These are phyloP conservation scores for Calycopis cecrops DNA, from an alignment of 1,140 invertebrate genomes.

Conservation along the genomic window DNA sequence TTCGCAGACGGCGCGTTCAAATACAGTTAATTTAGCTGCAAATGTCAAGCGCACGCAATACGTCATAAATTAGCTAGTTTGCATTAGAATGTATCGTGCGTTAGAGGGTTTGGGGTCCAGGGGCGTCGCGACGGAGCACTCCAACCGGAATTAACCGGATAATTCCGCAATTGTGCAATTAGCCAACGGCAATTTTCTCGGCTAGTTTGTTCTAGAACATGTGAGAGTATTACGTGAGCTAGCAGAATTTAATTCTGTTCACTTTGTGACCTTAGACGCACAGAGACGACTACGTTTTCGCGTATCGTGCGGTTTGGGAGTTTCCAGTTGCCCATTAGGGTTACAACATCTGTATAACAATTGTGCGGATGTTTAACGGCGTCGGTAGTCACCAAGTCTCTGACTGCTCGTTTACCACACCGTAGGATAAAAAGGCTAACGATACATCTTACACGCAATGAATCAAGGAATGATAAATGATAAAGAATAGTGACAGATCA, in stretches of 20 bases:
- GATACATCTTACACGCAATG: too few species aligned
- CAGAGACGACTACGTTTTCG: too few species aligned
- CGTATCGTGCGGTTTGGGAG: too few species aligned
- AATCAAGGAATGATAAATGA: too few species aligned
- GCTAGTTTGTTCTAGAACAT: constrained; percentile 26
- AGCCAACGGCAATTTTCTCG: constrained; percentile 54
- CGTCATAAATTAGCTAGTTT: constrained; percentile 62
- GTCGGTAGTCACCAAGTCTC: too few species aligned
- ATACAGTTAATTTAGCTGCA: constrained; percentile 5
- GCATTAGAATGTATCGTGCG: constrained; percentile 50
- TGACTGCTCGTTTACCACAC: too few species aligned
- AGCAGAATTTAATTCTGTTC: neutral
- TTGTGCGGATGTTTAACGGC: too few species aligned
- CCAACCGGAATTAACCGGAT: constrained; percentile 66
- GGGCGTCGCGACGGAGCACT: constrained; percentile 37
- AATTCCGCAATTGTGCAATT: constrained; percentile 67
- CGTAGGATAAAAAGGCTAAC: too few species aligned
- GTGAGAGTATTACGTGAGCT: neutral
- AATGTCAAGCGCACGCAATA: constrained; percentile 51
- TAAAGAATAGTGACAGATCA: too few species aligned
- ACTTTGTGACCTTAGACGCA: neutral
- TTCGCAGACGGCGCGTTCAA: neutral
- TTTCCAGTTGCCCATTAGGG: too few species aligned
- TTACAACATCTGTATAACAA: too few species aligned
- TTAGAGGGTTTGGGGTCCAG: constrained; percentile 19